phyloP scores from a whole-genome alignment of 2,888 invertebrate species.

The Pocota personata region DNA sequence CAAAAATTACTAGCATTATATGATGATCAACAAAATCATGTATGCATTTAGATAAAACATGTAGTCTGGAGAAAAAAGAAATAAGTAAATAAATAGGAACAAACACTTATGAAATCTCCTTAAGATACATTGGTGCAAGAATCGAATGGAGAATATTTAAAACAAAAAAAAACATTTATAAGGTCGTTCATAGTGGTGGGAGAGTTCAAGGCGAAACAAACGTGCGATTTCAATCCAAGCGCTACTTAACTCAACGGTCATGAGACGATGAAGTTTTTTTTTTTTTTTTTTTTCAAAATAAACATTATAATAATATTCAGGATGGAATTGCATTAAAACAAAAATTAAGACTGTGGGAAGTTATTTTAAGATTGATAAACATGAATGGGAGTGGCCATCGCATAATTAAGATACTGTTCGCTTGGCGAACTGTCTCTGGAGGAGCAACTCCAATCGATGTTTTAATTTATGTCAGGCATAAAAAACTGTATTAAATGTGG shows the following conservation, averaged over 20 bases:
- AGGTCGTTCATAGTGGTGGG: slow-evolving; percentile 59
- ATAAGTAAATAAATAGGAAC: neutral
- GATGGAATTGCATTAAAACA: slow-evolving; percentile 63
- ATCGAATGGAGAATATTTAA: slow-evolving; percentile 45
- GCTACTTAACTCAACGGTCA: slow-evolving; percentile 56
- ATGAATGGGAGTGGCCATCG: slow-evolving; percentile 67
- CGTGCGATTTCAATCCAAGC: slow-evolving; percentile 45
- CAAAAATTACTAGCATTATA: no score
- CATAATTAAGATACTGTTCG: slow-evolving; percentile 57
- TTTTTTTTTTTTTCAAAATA: slow-evolving; percentile 25
- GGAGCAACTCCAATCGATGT: slow-evolving; percentile 46
- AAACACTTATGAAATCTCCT: slow-evolving; percentile 26
- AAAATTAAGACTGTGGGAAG: slow-evolving; percentile 62
- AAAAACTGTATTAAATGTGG: slow-evolving; percentile 39
- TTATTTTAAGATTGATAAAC: slow-evolving; percentile 62
- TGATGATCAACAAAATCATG: no score
- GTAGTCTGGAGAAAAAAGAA: neutral
- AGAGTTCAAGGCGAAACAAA: slow-evolving; percentile 68
- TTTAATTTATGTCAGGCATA: slow-evolving; percentile 56
- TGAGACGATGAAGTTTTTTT: slow-evolving; percentile 28
- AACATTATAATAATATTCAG: slow-evolving; percentile 46
- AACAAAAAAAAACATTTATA: slow-evolving; percentile 59
- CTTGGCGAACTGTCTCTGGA: slow-evolving; percentile 25
- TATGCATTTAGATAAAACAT: no score
- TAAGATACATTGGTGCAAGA: slow-evolving; percentile 29